Evolutionary conservation across 2,888 invertebrate species (phyloP), one percentile per base, ranked within the genome.

Genomic region (Ennomos fuscantarius): DNA sequence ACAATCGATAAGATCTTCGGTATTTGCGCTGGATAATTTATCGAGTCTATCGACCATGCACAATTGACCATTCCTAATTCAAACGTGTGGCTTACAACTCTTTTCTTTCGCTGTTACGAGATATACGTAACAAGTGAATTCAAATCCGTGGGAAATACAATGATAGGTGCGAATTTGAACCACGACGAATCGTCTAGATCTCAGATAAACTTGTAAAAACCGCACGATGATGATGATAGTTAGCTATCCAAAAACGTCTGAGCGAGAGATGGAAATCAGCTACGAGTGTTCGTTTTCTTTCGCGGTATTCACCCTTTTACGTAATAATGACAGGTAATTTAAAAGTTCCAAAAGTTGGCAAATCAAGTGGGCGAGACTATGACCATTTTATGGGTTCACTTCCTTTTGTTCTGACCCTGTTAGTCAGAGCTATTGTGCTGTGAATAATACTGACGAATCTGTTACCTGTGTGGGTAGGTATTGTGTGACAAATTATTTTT

Each of bases 81-180:
- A 56, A 50, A 54, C 49, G 64, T 49, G 62, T 64, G 62, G 53
- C 59, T 65, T 64, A 34, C 53, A 65, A 60, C 55, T 61, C 63
- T 66, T 72, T 73, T 72, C 68, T 65, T 65, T 64, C 54, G 50
- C 45, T 62, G 61, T 68, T 63, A 63, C 63, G 44, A 68, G 58
- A 41, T 58, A 44, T 61, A 68, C 68, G 64, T 72, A 78, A 75
- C 71, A 63, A 76, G 73, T 68, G 61, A 68, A 68, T 69, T 73
- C 67, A 60, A 65, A 68, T 66, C 64, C 79, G 80, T 82, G 81
- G 77, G 81, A 81, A 84, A 63, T 56, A 47, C 60, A 69, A 76
- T 76, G 72, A 79, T 82, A 72, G 75, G 80, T 81, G 82, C 81
- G 77, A 84, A 84, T 84, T 78, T 73, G 70, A 74, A 68, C 74